Evolutionary conservation across 1,140 invertebrate species (phyloP).

Genomic region (Drosophila littoralis): DNA sequence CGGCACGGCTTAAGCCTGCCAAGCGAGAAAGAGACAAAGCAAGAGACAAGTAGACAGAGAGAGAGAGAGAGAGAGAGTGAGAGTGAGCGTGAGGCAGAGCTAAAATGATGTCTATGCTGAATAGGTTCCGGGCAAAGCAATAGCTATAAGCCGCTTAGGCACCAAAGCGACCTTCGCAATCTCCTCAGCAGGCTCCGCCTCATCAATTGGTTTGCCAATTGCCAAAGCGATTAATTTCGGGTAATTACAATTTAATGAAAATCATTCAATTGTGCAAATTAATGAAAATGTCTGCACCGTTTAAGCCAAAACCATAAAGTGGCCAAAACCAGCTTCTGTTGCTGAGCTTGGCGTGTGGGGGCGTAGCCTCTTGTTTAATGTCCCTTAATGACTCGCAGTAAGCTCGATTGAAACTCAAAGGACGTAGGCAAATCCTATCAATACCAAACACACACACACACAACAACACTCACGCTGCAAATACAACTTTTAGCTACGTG

Average conservation of each 20-base stretch:
- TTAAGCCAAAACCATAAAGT: constrained; percentile 44
- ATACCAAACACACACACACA: constrained; percentile 7
- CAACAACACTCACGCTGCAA: background rate
- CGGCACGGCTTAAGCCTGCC: background rate
- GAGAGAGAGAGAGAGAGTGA: background rate
- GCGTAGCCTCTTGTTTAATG: constrained; percentile 27
- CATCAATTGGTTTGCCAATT: constrained; percentile 43
- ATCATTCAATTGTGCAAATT: constrained; percentile 78
- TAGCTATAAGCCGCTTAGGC: constrained; percentile 41
- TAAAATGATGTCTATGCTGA: background rate
- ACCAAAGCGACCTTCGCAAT: constrained; percentile 2
- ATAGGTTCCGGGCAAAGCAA: background rate
- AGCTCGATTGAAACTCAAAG: constrained; percentile 33
- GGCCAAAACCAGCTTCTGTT: constrained; percentile 7
- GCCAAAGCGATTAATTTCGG: constrained; percentile 68
- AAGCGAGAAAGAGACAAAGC: background rate
- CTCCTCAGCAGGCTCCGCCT: background rate
- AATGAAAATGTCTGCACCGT: constrained; percentile 63
- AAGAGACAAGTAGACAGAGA: background rate
- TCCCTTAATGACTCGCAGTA: constrained; percentile 41
- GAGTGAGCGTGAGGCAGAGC: background rate
- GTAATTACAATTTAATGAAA: constrained; percentile 77
- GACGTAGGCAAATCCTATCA: constrained; percentile 7
- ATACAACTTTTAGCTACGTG: no score
- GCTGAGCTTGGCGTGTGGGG: constrained; percentile 4